Evolutionary conservation across 1,140 invertebrate species (phyloP).

Genomic region (Sycobia sp.): DNA sequence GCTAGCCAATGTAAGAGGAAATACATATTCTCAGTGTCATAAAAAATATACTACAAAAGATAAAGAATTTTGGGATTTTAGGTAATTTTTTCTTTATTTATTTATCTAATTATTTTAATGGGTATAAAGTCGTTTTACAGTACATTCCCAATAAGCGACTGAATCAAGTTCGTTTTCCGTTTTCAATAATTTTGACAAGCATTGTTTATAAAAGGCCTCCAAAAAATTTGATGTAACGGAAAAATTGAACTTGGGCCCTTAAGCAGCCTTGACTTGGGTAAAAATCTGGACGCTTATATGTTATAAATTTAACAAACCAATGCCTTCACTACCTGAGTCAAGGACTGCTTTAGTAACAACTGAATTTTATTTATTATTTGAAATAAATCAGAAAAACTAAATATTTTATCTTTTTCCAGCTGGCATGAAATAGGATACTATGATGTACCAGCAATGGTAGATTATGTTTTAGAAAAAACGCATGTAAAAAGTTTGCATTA

Average conservation of each 20-base stretch:
- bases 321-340: too few species aligned
- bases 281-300: not conserved
- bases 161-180: too few species aligned
- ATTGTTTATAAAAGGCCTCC: too few species aligned
- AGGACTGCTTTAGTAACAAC: too few species aligned
- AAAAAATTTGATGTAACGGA: too few species aligned
- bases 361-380: not conserved
- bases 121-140: too few species aligned
- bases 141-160: too few species aligned
- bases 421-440: constrained; percentile 65
- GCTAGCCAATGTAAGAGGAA: constrained; percentile 77
- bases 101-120: constrained; percentile 1
- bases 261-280: too few species aligned
- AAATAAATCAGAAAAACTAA: too few species aligned
- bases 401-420: constrained; percentile 45
- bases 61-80: constrained; percentile 67
- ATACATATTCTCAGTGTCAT: constrained; percentile 71
- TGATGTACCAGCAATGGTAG: constrained; percentile 66
- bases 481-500: constrained; percentile 62
- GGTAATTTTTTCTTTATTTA: constrained; percentile 39
- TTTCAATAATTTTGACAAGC: too few species aligned
- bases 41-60: constrained; percentile 63
- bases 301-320: not conserved
- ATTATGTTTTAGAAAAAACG: constrained; percentile 65
- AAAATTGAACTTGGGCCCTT: too few species aligned